Evolutionary conservation across 2,888 invertebrate species (phyloP), one percentile per base, ranked within the genome.

Genomic region (Diloba caeruleocephala): DNA sequence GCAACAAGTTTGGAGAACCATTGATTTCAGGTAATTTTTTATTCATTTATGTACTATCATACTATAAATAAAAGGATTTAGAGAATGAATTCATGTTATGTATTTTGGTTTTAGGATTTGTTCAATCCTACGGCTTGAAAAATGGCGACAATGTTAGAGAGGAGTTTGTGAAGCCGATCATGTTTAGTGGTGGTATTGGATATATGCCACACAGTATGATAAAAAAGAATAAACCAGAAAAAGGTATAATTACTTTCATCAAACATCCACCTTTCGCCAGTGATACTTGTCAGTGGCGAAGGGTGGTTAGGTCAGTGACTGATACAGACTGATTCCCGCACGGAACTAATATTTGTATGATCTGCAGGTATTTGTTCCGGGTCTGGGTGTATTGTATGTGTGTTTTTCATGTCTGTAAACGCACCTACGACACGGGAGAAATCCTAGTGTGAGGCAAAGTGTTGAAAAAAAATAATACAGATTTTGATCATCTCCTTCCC

Each of bases 1-100:
- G 99, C 5, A 99, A 99, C 88, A 99, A 99, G 92, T 99, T 99
- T 90, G 99, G 99, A 0, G 99, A 99, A 85, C 99, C 99, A 0
- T 95, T 99, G 0, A 95, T 99, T 61, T 81, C 89, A 72, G 92
- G 92, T 90, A 81, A 48, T 8, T 2, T 13, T 13, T 7, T 29
- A 13, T 29, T 29, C 13, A 29, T 29, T 4, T 21, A 13, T 7
- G 2, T 7, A 13, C 12, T 29, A 6, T 13, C 7, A 2, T 13
- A 10, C 1, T 13, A 2, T n/a, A 12, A 12, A 29, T 6, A 7
- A 29, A 26, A 26, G 3, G 4, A 3, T 5, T 13, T n/a, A 6
- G n/a, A 12, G 4, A 10, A 3, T 21, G 10, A 12, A 10, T n/a
- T 10, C 28, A 34, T 38, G 32, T 10, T 7, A 33, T 14, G 1